Evolutionary conservation across 1,140 invertebrate genomes (phyloP), one percentile per base, ranked within the genome.

Genomic region (Heliconius melpomene): DNA sequence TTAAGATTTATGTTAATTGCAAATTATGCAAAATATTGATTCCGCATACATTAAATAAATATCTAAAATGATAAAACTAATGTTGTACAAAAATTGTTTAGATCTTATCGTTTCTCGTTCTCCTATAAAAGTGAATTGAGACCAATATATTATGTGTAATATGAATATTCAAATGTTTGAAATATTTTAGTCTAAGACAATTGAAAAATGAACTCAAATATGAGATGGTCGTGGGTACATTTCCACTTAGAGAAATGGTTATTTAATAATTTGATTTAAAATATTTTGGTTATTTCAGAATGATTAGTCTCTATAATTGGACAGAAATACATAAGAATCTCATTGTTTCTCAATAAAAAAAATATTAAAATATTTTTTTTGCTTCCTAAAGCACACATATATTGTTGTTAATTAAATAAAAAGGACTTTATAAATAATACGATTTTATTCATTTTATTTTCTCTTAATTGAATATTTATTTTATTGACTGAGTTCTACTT

Each of bases 21-120:
- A 23, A 60, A 60, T 60, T 60, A 60, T 60, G 54, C 54, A 26
- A 23, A 60, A 60, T 60, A 23, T 60, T 60, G 54, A 60, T 60
- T 60, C 54, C n/a, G 54, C 54, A 60, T 60, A 60, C 54, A 60
- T 60, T 60, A 60, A 60, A 60, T 60, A 23, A 60, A 23, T 26
- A 26, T 23, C 3, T 11, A 60, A 60, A 60, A 60, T 60, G 1
- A 60, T 60, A 60, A 60, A 60, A 60, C 9, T 60, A 20, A 54
- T 20, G 18, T 54, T 60, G 20, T 23, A 60, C 7, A 20, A 54
- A 54, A 54, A 54, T 54, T 7, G 52, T n/a, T 54, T 54, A 60
- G 54, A 60, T 60, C 18, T 60, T 60, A 60, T 60, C 54, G 7
- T 60, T 57, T 23, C 20, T 2, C 20, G n/a, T 23, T 52, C 50